phyloP scores from a whole-genome alignment of 1,140 invertebrate species.

The Nasonia longicornis region DNA sequence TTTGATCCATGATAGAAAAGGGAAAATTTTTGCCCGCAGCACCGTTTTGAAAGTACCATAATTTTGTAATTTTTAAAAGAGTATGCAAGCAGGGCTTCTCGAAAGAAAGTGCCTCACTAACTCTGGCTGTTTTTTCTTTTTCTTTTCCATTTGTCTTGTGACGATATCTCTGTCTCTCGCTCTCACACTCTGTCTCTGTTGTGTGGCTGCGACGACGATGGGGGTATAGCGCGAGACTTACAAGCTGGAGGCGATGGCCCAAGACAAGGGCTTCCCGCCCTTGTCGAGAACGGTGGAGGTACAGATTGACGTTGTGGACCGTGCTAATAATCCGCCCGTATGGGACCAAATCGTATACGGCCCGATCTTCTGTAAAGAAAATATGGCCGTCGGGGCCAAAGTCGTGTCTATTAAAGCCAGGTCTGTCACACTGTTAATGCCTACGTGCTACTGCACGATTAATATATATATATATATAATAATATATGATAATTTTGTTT shows the following conservation, averaged over 20 bases:
- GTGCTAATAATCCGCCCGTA: conserved; percentile 95
- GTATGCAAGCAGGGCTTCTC: neutral
- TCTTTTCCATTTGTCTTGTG: conserved; percentile 73
- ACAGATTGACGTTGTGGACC: conserved; percentile 97
- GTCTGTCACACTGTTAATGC: conserved; percentile 79
- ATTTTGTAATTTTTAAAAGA: neutral
- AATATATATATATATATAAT: conserved; percentile 38
- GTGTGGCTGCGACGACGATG: conserved; percentile 49
- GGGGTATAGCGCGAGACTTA: conserved; percentile 90
- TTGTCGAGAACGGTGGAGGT: conserved; percentile 95
- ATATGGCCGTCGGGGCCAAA: conserved; percentile 94
- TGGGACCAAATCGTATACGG: conserved; percentile 96
- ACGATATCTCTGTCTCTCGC: conserved; percentile 13
- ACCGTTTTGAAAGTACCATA: conserved; percentile 5
- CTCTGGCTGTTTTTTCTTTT: conserved; percentile 73
- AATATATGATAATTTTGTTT: conserved; percentile 44
- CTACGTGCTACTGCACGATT: conserved; percentile 68
- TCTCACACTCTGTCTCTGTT: conserved; percentile 50
- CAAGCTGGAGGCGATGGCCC: conserved; percentile 95
- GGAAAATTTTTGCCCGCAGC: neutral
- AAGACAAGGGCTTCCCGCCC: conserved; percentile 94
- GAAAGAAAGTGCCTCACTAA: conserved; percentile 66
- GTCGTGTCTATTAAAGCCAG: conserved; percentile 97
- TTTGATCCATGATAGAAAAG: neutral
- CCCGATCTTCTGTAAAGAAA: conserved; percentile 96